A percentile compares a stretch with the other conserved stretches of the same genome.
Conservation (phyloP, 2,797 vertebrate genomes). For the Chaetophractus vellerosus region DNA sequence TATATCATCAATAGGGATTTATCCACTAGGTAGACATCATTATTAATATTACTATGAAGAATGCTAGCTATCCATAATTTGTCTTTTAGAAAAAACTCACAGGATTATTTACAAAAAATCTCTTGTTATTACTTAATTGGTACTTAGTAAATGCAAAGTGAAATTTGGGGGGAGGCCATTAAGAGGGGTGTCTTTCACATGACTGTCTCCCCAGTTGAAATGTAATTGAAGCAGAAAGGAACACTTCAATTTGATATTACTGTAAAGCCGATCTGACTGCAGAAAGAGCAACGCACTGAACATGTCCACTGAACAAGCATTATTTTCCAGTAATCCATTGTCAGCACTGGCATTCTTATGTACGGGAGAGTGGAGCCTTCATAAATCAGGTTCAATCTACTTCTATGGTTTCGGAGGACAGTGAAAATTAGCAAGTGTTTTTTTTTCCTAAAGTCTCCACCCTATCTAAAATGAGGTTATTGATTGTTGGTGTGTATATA, state of each 20-base stretch:
- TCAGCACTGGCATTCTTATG: neutral
- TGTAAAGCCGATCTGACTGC: neutral
- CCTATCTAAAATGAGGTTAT: slow-evolving; percentile 58
- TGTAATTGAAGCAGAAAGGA: slow-evolving; percentile 59
- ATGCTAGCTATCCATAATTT: slow-evolving; percentile 38
- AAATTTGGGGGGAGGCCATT: slow-evolving; percentile 48
- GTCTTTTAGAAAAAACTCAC: slow-evolving; percentile 50
- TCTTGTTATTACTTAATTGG: slow-evolving; percentile 46
- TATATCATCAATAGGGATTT: slow-evolving; percentile 45
- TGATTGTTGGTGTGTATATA: slow-evolving; percentile 51
- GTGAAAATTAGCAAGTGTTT: slow-evolving; percentile 68
- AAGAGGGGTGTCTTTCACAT: neutral
- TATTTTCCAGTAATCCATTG: slow-evolving; percentile 35
- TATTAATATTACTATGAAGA: slow-evolving; percentile 54
- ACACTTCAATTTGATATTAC: neutral
- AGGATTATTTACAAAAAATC: slow-evolving; percentile 60
- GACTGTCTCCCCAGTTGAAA: slow-evolving; percentile 33
- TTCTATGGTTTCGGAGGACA: slow-evolving; percentile 21
- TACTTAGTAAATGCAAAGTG: slow-evolving; percentile 64
- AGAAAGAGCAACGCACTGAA: neutral
- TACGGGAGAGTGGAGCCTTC: neutral
- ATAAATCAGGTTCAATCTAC: neutral
- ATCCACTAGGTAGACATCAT: neutral
- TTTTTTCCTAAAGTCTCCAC: slow-evolving; percentile 37
- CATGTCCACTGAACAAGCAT: neutral